These are phyloP conservation scores for Cochlearius cochlearius DNA, from an alignment of 2,113 vertebrate genomes.

Conservation along the genomic window DNA sequence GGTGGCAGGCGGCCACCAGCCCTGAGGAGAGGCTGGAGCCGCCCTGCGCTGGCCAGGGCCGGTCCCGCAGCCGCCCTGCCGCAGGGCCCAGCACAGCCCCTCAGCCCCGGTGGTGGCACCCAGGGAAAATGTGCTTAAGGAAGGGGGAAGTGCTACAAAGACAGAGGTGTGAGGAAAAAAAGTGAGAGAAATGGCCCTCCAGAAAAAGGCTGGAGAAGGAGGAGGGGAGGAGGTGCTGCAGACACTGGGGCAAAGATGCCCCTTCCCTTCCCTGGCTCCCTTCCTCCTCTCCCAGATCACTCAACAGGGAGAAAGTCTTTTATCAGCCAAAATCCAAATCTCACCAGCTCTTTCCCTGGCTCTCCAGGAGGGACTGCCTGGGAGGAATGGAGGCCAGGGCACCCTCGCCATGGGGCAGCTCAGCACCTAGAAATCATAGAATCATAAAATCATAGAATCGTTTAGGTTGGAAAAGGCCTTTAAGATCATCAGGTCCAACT, in stretches of 20 bases:
- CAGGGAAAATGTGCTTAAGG: neutral
- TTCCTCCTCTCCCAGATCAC: neutral
- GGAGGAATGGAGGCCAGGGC: neutral
- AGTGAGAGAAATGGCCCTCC: accelerated
- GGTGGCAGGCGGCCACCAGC: accelerated
- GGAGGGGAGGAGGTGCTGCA: neutral
- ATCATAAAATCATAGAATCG: too few species aligned
- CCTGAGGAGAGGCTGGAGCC: neutral
- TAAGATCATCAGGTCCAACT: too few species aligned
- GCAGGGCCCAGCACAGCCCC: neutral
- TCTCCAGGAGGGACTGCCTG: neutral
- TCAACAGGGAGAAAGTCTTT: neutral
- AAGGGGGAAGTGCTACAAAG: neutral
- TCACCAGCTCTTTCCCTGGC: neutral
- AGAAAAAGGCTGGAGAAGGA: neutral
- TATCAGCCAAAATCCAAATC: neutral
- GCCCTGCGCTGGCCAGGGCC: neutral
- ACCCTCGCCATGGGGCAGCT: accelerated
- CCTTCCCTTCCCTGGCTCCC: neutral
- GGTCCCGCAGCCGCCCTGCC: neutral
- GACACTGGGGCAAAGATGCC: neutral
- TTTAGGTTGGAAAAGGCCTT: too few species aligned
- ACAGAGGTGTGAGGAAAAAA: neutral
- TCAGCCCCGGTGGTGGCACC: neutral
- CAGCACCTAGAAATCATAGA: neutral